These are phyloP conservation scores for Zophobas morio DNA, from an alignment of 1,140 invertebrate species.

Conservation along the genomic window DNA sequence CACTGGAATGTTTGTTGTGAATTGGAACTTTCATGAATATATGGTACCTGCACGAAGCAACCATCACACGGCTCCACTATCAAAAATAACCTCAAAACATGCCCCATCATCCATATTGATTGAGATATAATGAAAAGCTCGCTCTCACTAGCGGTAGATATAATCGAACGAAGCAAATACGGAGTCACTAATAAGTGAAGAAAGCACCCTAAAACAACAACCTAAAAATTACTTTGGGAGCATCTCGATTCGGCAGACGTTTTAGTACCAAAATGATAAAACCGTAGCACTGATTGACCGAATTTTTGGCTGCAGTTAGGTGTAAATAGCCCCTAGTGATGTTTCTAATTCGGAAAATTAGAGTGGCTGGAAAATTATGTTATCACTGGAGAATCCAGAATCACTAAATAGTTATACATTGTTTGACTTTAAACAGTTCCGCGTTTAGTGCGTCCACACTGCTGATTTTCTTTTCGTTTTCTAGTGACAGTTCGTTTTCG, in stretches of 20 bases:
- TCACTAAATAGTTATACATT: too few species aligned
- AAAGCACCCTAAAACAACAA: slow-evolving; percentile 2
- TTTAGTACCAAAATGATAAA: slow-evolving; percentile 11
- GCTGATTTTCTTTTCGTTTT: too few species aligned
- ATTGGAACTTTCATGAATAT: neutral
- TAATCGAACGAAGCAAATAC: neutral
- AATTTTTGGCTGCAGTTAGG: too few species aligned
- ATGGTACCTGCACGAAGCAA: neutral
- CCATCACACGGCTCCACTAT: slow-evolving; percentile 35
- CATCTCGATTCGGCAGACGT: too few species aligned
- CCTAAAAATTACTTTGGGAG: neutral
- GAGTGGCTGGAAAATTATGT: too few species aligned
- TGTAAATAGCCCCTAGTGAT: too few species aligned
- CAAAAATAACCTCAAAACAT: slow-evolving; percentile 15
- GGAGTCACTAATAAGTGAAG: slow-evolving; percentile 33
- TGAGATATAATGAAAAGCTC: slow-evolving; percentile 15
- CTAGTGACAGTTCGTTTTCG: too few species aligned
- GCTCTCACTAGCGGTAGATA: neutral
- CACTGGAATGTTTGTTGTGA: neutral
- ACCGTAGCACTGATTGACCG: neutral
- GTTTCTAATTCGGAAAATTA: too few species aligned
- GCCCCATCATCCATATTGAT: slow-evolving; percentile 29
- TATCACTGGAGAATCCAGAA: too few species aligned
- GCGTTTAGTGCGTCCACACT: too few species aligned
- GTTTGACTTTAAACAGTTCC: too few species aligned